Conservation (phyloP, 2,888 invertebrate genomes). For the Hydrotaea cyrtoneurina region DNA sequence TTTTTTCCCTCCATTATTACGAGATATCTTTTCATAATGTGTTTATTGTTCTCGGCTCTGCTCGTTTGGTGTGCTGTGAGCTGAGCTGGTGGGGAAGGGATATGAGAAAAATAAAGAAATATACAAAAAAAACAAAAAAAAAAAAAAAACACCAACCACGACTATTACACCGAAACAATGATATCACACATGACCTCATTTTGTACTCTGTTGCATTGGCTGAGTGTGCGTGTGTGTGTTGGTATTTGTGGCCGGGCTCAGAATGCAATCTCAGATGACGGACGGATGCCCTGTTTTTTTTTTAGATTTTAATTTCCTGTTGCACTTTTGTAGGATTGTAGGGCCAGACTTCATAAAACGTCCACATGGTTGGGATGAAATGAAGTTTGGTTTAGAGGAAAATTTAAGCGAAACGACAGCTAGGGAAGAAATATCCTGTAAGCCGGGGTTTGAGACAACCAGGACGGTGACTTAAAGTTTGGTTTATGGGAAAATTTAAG, state of each 20-base stretch:
- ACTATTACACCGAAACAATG: conserved; percentile 1
- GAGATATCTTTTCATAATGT: conserved; percentile 19
- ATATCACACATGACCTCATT: conserved; percentile 56
- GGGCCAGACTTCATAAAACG: neutral
- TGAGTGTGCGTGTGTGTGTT: neutral
- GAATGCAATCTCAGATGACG: conserved; percentile 13
- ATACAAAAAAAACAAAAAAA: too few species aligned
- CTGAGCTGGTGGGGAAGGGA: neutral
- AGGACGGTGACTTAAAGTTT: too few species aligned
- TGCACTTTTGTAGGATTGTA: conserved; percentile 1
- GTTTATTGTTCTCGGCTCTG: conserved; percentile 26
- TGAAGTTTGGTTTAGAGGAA: too few species aligned
- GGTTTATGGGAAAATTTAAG: too few species aligned
- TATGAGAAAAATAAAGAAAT: too few species aligned
- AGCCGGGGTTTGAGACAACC: too few species aligned
- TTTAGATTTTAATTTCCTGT: conserved; percentile 13
- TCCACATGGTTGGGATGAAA: neutral
- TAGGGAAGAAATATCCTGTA: too few species aligned
- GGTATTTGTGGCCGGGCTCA: conserved; percentile 1
- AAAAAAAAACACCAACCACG: neutral
- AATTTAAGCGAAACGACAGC: too few species aligned
- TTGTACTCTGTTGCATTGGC: neutral
- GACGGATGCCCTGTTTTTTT: neutral
- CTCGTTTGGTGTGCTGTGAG: neutral
- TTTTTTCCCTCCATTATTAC: neutral